Evolutionary conservation across 2,888 invertebrate genomes (phyloP).

Genomic region (Chirona hameri): DNA sequence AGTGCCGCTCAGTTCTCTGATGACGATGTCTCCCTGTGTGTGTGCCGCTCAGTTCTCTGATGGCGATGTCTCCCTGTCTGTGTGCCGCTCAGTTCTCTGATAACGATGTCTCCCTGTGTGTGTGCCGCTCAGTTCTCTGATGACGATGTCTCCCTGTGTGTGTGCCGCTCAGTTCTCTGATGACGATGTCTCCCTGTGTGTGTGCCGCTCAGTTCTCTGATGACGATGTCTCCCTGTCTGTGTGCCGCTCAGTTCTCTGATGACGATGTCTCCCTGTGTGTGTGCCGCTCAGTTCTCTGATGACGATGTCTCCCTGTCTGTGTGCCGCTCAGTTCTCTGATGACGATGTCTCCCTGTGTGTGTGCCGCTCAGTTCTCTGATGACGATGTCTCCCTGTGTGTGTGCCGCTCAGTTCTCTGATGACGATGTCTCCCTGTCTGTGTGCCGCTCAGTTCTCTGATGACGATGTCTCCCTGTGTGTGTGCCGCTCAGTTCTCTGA

Average conservation of each 20-base stretch:
- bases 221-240: neutral
- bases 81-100: neutral
- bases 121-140: neutral
- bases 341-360: neutral
- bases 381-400: neutral
- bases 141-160: neutral
- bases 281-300: neutral
- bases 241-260: neutral
- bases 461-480: neutral
- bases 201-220: neutral
- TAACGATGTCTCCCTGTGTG: neutral
- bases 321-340: neutral
- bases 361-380: neutral
- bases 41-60: neutral
- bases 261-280: neutral
- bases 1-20: no score
- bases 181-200: neutral
- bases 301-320: neutral
- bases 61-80: neutral
- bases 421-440: neutral
- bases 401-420: neutral
- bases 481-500: neutral
- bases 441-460: neutral
- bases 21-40: neutral
- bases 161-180: neutral